Evolutionary conservation across 2,888 invertebrate genomes (phyloP), one percentile per base, ranked within the genome.

Genomic region (Nasonia oneida): DNA sequence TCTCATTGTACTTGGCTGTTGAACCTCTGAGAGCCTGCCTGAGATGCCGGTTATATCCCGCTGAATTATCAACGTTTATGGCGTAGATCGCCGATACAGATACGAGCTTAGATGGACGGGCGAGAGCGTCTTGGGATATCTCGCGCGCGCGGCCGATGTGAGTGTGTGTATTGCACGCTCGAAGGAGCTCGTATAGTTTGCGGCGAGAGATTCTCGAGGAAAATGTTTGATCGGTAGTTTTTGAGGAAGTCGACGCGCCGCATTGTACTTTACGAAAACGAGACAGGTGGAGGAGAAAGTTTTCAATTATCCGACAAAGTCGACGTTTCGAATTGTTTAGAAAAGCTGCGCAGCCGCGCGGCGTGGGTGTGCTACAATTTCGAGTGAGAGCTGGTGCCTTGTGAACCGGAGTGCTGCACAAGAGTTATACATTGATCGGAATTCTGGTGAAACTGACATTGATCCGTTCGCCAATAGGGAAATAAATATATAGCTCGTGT

Each of bases 1-100:
- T 89, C 90, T 90, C 90, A 92, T 92, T 92, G 91, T 92, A 87
- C 90, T 88, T 91, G 91, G 91, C 89, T 90, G 90, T 91, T 91
- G 91, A 91, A 91, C 91, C 90, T 90, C 89, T 90, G 90, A 89
- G 91, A 92, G 90, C 89, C 89, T 89, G 23, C 89, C 89, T 89
- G 33, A 42, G 50, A 37, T 14, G 57, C 14, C 67, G 67, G 73
- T 73, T 61, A 42, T 76, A 80, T 57, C 71, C 79, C 61, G 74
- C n/a, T 73, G 80, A 86, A 81, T 86, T 83, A 81, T 86, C 80
- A 64, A 73, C 80, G 86, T 73, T 83, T 81, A 76, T 33, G 70
- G 75, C 61, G 37, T 50, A 53, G 75, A 83, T 83, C 82, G 74
- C 78, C 67, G 57, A 71, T 81, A 33, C 53, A 74, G 81, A 85